phyloP scores from a whole-genome alignment of 1,140 invertebrate genomes.

The Elysia chlorotica region DNA sequence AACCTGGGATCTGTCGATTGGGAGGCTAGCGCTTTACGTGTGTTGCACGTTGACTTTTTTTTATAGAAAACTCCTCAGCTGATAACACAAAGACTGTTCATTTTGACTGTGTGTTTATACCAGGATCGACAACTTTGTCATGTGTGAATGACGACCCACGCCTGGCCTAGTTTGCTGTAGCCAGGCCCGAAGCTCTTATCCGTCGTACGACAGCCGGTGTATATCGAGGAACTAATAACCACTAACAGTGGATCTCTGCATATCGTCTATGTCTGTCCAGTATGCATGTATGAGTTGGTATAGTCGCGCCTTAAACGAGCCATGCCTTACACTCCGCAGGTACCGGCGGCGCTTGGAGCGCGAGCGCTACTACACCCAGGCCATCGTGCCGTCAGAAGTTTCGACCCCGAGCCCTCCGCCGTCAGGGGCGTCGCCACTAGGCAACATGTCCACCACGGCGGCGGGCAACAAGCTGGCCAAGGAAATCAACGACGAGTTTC shows the following conservation, averaged over 20 bases:
- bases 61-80: too few relatives aligned
- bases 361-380: constrained; percentile 50
- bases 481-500: constrained; percentile 51
- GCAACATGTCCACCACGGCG: constrained; percentile 27
- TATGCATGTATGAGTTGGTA: too few relatives aligned
- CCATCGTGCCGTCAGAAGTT: constrained; percentile 41
- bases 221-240: not conserved
- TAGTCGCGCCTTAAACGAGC: not conserved
- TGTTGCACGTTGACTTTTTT: too few relatives aligned
- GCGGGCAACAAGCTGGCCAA: constrained; percentile 48
- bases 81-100: too few relatives aligned
- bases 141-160: not conserved
- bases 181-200: not conserved
- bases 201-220: not conserved
- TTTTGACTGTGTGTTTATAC: too few relatives aligned
- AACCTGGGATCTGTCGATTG: too few relatives aligned
- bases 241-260: not conserved
- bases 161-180: not conserved
- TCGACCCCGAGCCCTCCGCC: constrained; percentile 20
- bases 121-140: too few relatives aligned
- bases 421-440: constrained; percentile 7
- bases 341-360: constrained; percentile 46
- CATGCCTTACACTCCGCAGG: constrained; percentile 30
- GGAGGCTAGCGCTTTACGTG: too few relatives aligned
- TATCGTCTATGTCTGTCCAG: too few relatives aligned